A percentile compares a stretch with the other conserved stretches of the same genome.
phyloP scores from a whole-genome alignment of 2,797 vertebrate species.

The Microhierax caerulescens region DNA sequence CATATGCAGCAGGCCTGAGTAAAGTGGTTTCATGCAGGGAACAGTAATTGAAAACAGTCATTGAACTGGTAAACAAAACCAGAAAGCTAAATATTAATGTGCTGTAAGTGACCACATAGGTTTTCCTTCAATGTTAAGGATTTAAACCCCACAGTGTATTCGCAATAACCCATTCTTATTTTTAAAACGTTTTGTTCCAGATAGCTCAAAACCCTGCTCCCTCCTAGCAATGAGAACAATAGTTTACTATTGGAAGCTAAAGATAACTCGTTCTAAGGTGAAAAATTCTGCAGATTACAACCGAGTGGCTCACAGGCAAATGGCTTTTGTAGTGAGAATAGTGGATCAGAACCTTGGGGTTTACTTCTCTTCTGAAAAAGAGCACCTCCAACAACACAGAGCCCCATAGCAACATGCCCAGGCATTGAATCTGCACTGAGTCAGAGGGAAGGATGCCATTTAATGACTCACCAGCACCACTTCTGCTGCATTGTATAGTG shows the following conservation, averaged over 20 bases:
- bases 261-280: slow-evolving; percentile 10
- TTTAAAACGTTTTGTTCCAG: slow-evolving; percentile 53
- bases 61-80: slow-evolving; percentile 60
- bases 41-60: slow-evolving; percentile 58
- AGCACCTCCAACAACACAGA: slow-evolving; percentile 41
- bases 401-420: slow-evolving; percentile 51
- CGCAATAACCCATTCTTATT: slow-evolving; percentile 25
- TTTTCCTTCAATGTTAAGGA: slow-evolving; percentile 33
- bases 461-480: slow-evolving; percentile 60
- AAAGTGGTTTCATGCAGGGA: slow-evolving; percentile 47
- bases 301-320: not conserved
- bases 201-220: slow-evolving; percentile 17
- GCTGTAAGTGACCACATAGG: slow-evolving; percentile 9
- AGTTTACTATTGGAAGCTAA: slow-evolving; percentile 3
- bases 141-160: slow-evolving; percentile 33
- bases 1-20: slow-evolving; percentile 10
- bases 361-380: not conserved
- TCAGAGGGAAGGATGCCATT: slow-evolving; percentile 58
- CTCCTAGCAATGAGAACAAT: slow-evolving; percentile 45
- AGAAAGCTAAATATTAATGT: slow-evolving; percentile 38
- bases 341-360: not conserved
- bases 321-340: not conserved
- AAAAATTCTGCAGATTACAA: slow-evolving; percentile 21
- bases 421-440: slow-evolving; percentile 57
- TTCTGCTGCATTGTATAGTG: slow-evolving; percentile 49